phyloP scores from a whole-genome alignment of 2,797 vertebrate genomes.

The Rachycentron canadum region DNA sequence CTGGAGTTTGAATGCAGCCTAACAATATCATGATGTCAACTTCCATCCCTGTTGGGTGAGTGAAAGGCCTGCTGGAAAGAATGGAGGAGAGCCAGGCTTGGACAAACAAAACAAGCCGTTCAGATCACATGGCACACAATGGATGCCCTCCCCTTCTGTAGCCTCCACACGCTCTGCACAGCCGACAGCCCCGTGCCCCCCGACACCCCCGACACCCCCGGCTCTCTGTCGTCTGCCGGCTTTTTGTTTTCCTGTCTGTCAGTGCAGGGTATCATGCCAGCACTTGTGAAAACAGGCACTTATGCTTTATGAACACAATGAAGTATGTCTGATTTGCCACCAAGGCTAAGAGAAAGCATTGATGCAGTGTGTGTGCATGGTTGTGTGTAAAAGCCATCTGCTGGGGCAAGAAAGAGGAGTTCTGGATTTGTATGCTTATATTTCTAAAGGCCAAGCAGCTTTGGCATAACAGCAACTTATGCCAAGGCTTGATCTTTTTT shows the following conservation, averaged over 20 bases:
- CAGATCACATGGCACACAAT: constrained; percentile 75
- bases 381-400: constrained; percentile 32
- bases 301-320: constrained; percentile 29
- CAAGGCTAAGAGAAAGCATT: constrained; percentile 2
- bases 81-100: constrained; percentile 50
- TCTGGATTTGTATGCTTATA: constrained; percentile 15
- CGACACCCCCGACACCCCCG: constrained; percentile 1
- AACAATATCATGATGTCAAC: constrained; percentile 46
- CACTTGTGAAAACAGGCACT: constrained; percentile 32
- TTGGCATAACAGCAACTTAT: background rate
- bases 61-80: constrained; percentile 54
- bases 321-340: constrained; percentile 11
- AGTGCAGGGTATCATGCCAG: constrained; percentile 24
- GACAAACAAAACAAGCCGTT: constrained; percentile 65
- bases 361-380: background rate
- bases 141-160: constrained; percentile 45
- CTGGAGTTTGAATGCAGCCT: constrained; percentile 29
- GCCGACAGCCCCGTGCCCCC: constrained; percentile 54
- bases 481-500: constrained; percentile 5
- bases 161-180: constrained; percentile 54
- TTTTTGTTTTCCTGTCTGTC: constrained; percentile 51
- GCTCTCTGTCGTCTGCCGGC: constrained; percentile 28
- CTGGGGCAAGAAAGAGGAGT: constrained; percentile 4
- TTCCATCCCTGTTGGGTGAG: constrained; percentile 38
- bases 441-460: constrained; percentile 4